Evolutionary conservation across 2,113 vertebrate species (phyloP).

Genomic region (Thermophis baileyi): DNA sequence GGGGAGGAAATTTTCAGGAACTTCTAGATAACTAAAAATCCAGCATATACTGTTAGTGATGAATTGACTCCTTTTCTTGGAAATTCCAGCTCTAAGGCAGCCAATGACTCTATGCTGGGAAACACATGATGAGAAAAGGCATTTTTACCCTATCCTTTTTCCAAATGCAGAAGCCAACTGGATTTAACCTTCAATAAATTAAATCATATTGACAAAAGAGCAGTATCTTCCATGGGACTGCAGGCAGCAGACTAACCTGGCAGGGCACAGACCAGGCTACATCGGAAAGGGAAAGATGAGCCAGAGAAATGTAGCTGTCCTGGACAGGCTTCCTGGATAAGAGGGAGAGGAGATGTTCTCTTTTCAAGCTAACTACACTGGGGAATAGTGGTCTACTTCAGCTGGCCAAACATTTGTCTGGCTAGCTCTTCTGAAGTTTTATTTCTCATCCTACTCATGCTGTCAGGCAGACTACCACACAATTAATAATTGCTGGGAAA

Average conservation of each 20-base stretch:
- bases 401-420: neutral
- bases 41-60: neutral
- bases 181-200: neutral
- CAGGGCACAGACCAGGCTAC: neutral
- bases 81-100: neutral
- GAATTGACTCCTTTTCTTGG: neutral
- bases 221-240: neutral
- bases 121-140: neutral
- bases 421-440: neutral
- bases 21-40: neutral
- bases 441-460: neutral
- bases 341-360: neutral
- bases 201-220: neutral
- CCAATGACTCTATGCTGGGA: neutral
- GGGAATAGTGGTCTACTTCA: neutral
- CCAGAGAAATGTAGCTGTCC: neutral
- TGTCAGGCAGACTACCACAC: neutral
- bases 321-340: neutral
- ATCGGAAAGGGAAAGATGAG: neutral
- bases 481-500: neutral
- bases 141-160: neutral
- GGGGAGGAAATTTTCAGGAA: neutral
- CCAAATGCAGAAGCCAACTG: neutral
- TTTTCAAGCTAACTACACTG: neutral
- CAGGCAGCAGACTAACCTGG: neutral